These are phyloP conservation scores for Patella depressa DNA, from an alignment of 2,888 invertebrate species.

Conservation along the genomic window DNA sequence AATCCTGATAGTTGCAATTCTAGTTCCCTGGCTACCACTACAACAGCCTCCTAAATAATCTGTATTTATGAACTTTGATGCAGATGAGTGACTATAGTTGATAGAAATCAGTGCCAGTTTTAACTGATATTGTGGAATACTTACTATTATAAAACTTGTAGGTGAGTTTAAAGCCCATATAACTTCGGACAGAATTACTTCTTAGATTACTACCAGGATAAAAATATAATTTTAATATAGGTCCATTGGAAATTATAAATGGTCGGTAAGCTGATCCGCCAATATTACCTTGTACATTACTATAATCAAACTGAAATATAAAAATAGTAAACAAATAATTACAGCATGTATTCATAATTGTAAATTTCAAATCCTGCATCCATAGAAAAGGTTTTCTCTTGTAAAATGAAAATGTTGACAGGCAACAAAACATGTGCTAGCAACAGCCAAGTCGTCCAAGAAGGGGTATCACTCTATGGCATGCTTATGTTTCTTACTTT, in stretches of 20 bases:
- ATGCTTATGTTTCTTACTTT: too few relatives aligned
- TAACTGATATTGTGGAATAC: background rate
- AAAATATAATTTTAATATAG: constrained; percentile 39
- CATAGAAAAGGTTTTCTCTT: too few relatives aligned
- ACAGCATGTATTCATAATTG: background rate
- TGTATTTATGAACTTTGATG: too few relatives aligned
- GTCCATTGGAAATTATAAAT: constrained; percentile 37
- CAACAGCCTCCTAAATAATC: too few relatives aligned
- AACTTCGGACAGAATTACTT: constrained; percentile 23
- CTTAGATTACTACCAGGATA: constrained; percentile 37
- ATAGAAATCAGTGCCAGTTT: background rate
- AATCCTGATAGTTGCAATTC: too few relatives aligned
- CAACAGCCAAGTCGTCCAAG: too few relatives aligned
- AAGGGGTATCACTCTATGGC: too few relatives aligned
- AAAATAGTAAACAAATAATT: background rate
- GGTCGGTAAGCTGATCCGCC: constrained; percentile 36
- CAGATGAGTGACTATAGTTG: too few relatives aligned
- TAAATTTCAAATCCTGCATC: background rate
- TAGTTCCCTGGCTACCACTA: too few relatives aligned
- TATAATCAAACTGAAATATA: constrained; percentile 42
- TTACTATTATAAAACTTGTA: constrained; percentile 44
- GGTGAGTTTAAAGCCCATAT: constrained; percentile 46
- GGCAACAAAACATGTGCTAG: too few relatives aligned
- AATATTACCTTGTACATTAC: constrained; percentile 31
- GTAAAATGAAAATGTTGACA: too few relatives aligned